phyloP scores from a whole-genome alignment of 2,888 invertebrate genomes.

The Argyra leucocephala region DNA sequence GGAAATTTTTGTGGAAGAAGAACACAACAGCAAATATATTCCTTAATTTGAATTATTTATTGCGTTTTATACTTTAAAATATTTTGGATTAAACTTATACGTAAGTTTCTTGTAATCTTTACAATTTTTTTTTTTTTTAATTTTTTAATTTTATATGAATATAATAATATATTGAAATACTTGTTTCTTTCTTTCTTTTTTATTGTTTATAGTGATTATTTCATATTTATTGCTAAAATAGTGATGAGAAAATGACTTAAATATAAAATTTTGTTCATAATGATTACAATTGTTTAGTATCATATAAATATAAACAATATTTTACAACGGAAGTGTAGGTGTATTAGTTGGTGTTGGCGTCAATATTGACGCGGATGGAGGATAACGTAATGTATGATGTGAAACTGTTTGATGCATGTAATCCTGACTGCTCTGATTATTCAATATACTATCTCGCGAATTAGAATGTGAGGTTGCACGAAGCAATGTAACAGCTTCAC shows the following conservation, averaged over 20 bases:
- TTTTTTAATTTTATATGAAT: not conserved
- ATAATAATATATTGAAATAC: slow-evolving; percentile 6
- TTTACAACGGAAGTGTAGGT: slow-evolving; percentile 47
- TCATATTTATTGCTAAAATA: slow-evolving; percentile 6
- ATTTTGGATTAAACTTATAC: slow-evolving; percentile 6
- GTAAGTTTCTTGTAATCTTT: slow-evolving; percentile 5
- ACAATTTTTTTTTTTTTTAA: not conserved
- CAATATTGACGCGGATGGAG: slow-evolving; percentile 46
- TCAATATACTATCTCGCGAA: slow-evolving; percentile 49
- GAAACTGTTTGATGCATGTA: slow-evolving; percentile 46
- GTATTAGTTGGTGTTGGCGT: slow-evolving; percentile 47
- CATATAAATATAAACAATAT: slow-evolving; percentile 5
- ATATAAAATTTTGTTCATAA: slow-evolving; percentile 6
- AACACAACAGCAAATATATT: not conserved
- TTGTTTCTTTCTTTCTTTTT: slow-evolving; percentile 2
- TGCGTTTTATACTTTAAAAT: slow-evolving; percentile 4
- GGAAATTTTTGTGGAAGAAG: too few relatives aligned
- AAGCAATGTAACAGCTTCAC: slow-evolving; percentile 53
- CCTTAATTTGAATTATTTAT: slow-evolving; percentile 6
- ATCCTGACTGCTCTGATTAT: slow-evolving; percentile 47
- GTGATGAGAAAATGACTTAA: slow-evolving; percentile 6
- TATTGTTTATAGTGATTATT: slow-evolving; percentile 6
- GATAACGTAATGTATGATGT: slow-evolving; percentile 46
- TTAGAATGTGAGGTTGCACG: slow-evolving; percentile 56
- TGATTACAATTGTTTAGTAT: slow-evolving; percentile 6